Evolutionary conservation across 2,888 invertebrate genomes (phyloP).

Genomic region (Diarsia mendica): DNA sequence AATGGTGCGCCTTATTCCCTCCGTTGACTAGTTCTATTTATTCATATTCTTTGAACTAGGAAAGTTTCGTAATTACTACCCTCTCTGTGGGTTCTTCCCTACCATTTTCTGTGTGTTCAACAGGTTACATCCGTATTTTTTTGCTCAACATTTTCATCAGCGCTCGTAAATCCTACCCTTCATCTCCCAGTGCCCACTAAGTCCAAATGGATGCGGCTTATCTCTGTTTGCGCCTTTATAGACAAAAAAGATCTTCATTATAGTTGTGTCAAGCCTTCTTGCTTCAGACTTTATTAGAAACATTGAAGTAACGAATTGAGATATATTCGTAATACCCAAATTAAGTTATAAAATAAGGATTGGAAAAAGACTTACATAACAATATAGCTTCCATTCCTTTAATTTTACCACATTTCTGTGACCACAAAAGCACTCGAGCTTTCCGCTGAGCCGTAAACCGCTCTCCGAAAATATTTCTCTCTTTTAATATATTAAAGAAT

Average conservation of each 20-base stretch:
- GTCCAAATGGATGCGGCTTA: conserved; percentile 51
- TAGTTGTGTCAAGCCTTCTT: conserved; percentile 11
- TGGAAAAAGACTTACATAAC: background rate
- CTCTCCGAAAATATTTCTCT: background rate
- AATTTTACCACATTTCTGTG: background rate
- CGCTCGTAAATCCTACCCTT: conserved; percentile 52
- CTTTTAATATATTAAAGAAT: background rate
- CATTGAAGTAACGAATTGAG: background rate
- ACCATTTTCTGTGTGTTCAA: conserved; percentile 62
- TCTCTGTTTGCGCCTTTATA: conserved; percentile 20
- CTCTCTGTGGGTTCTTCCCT: conserved; percentile 55
- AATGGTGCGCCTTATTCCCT: conserved; percentile 46
- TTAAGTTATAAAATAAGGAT: background rate
- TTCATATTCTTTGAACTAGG: conserved; percentile 64
- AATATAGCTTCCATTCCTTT: background rate
- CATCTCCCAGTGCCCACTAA: conserved; percentile 43
- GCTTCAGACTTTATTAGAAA: background rate
- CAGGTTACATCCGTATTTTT: conserved; percentile 70
- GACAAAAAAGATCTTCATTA: conserved; percentile 11
- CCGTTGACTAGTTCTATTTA: conserved; percentile 70
- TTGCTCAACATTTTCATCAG: conserved; percentile 70
- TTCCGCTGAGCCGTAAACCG: background rate
- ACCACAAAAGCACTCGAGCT: background rate
- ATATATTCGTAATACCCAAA: background rate
- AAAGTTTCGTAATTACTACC: conserved; percentile 75